A percentile compares a stretch with the other conserved stretches of the same genome.
Conservation (phyloP, 2,888 invertebrate species). For the Malacosoma neustria region DNA sequence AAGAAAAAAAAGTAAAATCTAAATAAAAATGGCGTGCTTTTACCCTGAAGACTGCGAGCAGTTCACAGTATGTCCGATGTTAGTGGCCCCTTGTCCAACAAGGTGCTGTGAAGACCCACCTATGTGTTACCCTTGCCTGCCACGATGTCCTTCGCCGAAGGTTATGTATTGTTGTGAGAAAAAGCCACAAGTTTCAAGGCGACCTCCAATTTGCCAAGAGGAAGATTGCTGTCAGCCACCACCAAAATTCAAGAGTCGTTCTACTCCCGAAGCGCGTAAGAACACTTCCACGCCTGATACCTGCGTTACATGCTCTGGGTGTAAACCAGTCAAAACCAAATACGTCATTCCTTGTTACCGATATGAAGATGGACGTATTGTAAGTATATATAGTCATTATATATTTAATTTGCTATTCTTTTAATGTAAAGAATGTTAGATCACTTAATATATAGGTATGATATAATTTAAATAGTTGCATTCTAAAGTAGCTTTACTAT, state of each 20-base stretch:
- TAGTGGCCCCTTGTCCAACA: slow-evolving; percentile 25
- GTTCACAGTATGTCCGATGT: slow-evolving; percentile 38
- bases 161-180: slow-evolving; percentile 33
- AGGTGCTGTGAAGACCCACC: slow-evolving; percentile 30
- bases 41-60: slow-evolving; percentile 33
- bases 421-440: too few relatives aligned
- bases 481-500: too few relatives aligned
- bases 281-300: slow-evolving; percentile 1
- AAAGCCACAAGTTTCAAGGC: slow-evolving; percentile 11
- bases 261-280: neutral
- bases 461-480: too few relatives aligned
- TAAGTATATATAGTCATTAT: slow-evolving; percentile 30
- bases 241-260: neutral
- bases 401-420: too few relatives aligned
- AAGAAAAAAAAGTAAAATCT: slow-evolving; percentile 11
- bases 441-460: too few relatives aligned
- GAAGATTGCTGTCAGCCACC: slow-evolving; percentile 2
- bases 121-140: slow-evolving; percentile 36
- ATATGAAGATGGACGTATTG: slow-evolving; percentile 64
- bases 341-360: slow-evolving; percentile 64
- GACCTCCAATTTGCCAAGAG: slow-evolving; percentile 8
- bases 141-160: slow-evolving; percentile 31
- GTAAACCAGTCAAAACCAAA: slow-evolving; percentile 46
- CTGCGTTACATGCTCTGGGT: slow-evolving; percentile 12
- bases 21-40: slow-evolving; percentile 42